Percentiles rank a stretch among this genome's conserved stretches.
Conservation (phyloP, 2,797 vertebrate genomes). For the Neosalanx taihuensis region DNA sequence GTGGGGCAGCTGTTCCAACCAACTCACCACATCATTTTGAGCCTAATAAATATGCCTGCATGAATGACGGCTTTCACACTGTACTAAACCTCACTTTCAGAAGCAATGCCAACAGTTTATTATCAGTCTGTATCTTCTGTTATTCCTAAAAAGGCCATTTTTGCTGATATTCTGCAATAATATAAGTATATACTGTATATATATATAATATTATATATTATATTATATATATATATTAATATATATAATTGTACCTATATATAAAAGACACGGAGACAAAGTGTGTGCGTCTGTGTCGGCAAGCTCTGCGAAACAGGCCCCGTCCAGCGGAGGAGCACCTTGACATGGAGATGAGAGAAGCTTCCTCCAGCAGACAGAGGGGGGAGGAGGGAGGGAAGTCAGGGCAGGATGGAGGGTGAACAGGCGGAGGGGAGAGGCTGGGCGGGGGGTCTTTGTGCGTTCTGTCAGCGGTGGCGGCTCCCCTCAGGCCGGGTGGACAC, state of each 20-base stretch:
- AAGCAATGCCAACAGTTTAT: too few species aligned
- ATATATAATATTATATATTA: too few species aligned
- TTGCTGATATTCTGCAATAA: too few species aligned
- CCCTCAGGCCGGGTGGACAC: constrained; percentile 67
- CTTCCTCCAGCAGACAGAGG: constrained; percentile 62
- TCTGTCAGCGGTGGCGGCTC: constrained; percentile 61
- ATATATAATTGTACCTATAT: constrained; percentile 53
- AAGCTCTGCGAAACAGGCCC: too few species aligned
- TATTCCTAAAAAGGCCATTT: too few species aligned
- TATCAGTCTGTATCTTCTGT: too few species aligned
- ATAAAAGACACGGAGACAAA: constrained; percentile 65
- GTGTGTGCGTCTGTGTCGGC: constrained; percentile 3
- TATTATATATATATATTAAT: constrained; percentile 2
- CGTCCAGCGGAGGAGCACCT: constrained; percentile 48
- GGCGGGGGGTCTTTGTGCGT: constrained; percentile 62
- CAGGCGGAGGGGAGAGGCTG: constrained; percentile 56
- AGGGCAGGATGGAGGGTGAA: constrained; percentile 51
- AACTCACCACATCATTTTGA: too few species aligned
- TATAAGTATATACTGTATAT: too few species aligned
- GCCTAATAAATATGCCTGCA: too few species aligned
- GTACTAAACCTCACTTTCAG: too few species aligned
- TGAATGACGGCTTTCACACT: too few species aligned
- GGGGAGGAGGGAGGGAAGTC: constrained; percentile 33
- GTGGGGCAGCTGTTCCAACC: too few species aligned
- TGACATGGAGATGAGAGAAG: constrained; percentile 64